These are phyloP conservation scores for Anser cygnoides DNA, from an alignment of 2,113 vertebrate species.

Conservation along the genomic window DNA sequence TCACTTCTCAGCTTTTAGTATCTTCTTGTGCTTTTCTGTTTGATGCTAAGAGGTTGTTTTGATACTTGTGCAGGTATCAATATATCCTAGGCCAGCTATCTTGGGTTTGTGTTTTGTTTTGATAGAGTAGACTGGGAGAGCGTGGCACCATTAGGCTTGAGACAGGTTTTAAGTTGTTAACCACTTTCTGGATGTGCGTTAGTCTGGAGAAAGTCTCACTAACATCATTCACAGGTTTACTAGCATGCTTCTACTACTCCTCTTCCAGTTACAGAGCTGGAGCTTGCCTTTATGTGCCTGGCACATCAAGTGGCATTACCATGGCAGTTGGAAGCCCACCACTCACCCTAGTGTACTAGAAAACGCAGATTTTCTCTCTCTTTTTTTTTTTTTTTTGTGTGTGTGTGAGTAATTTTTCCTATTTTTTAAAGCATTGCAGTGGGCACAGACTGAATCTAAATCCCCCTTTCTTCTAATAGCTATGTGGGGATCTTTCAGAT, in stretches of 20 bases:
- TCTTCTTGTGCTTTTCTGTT: not conserved
- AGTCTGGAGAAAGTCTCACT: not conserved
- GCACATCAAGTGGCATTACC: not conserved
- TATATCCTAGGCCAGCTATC: not conserved
- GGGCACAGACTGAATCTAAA: not conserved
- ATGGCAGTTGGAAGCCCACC: not conserved
- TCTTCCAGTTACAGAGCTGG: not conserved
- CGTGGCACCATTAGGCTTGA: not conserved
- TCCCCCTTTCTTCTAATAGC: not conserved
- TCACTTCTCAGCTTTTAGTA: not conserved
- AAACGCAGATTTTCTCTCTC: not conserved
- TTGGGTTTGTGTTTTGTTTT: not conserved
- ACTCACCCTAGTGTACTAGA: not conserved
- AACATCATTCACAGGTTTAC: not conserved
- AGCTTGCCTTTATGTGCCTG: not conserved
- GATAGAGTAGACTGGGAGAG: not conserved
- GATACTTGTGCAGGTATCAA: not conserved
- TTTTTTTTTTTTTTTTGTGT: no score
- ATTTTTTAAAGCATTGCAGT: not conserved
- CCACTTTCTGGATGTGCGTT: not conserved
- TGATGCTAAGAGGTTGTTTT: not conserved
- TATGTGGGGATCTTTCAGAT: not conserved
- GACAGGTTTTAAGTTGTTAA: not conserved
- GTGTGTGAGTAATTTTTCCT: not conserved
- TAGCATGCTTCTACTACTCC: not conserved